These are phyloP conservation scores for Mayetiola destructor DNA, from an alignment of 2,888 invertebrate species.

Conservation along the genomic window DNA sequence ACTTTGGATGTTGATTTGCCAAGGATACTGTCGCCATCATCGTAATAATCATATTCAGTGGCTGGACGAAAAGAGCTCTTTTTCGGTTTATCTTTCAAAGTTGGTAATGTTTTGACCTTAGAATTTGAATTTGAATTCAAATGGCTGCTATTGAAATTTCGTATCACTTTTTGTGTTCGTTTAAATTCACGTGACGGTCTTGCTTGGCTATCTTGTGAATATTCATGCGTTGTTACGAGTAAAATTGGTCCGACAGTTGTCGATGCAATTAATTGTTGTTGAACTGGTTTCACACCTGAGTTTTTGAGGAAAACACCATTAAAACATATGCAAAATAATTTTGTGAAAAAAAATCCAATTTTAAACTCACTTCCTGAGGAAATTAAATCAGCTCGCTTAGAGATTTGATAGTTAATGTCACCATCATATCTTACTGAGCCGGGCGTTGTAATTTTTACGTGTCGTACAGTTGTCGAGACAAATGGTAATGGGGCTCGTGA, in stretches of 20 bases:
- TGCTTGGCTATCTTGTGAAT: background rate
- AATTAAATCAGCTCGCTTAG: conserved; percentile 1
- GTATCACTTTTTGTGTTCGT: background rate
- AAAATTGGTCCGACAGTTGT: background rate
- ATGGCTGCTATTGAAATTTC: background rate
- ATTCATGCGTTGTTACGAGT: background rate
- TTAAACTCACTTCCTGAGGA: background rate
- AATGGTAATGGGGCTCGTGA: conserved; percentile 21
- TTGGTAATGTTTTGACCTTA: background rate
- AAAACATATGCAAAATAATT: no score
- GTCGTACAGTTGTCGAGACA: conserved; percentile 13
- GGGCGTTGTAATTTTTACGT: conserved; percentile 13
- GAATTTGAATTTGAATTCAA: background rate
- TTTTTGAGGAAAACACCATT: background rate
- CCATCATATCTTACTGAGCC: background rate
- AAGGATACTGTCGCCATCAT: conserved; percentile 46
- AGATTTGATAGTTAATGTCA: background rate
- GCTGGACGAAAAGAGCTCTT: conserved; percentile 28
- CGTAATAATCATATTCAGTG: conserved; percentile 53
- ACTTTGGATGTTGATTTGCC: conserved; percentile 40
- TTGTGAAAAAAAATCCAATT: no score
- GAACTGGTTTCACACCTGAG: background rate
- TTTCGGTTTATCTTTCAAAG: conserved; percentile 1
- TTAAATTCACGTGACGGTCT: conserved; percentile 2
- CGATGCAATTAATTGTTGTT: background rate